phyloP scores from a whole-genome alignment of 2,888 invertebrate species.

The Ormyrus thymus region DNA sequence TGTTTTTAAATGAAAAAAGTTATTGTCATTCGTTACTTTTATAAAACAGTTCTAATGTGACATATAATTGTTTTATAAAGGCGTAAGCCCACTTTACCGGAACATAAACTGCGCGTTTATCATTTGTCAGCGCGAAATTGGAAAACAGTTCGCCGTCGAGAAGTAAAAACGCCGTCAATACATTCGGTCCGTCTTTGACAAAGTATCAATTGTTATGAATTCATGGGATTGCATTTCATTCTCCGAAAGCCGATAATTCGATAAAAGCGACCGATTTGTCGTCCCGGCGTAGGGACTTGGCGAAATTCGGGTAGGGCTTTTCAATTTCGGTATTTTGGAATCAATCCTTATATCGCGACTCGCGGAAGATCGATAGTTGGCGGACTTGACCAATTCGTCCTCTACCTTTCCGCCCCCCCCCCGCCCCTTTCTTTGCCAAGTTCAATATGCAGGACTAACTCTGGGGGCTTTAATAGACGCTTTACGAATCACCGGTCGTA shows the following conservation, averaged over 20 bases:
- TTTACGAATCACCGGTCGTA: constrained; percentile 13
- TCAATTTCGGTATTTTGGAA: constrained; percentile 25
- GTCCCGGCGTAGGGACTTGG: background rate
- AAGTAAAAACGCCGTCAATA: no score
- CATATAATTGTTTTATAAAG: no score
- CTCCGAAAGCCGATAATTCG: constrained; percentile 27
- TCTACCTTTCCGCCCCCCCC: background rate
- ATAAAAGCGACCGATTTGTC: constrained; percentile 23
- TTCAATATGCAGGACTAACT: constrained; percentile 32
- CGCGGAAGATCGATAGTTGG: constrained; percentile 30
- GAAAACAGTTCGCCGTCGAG: no score
- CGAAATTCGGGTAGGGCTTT: constrained; percentile 1
- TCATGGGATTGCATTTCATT: background rate
- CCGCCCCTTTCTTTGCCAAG: background rate
- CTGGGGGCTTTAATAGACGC: constrained; percentile 25
- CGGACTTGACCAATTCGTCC: constrained; percentile 11
- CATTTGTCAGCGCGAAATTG: no score
- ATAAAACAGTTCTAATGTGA: no score
- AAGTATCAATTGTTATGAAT: constrained; percentile 1
- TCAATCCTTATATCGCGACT: background rate
- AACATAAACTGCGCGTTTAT: no score
- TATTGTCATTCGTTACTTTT: no score
- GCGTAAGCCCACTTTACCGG: no score
- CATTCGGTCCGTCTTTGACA: background rate
- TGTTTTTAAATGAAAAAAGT: no score